Evolutionary conservation across 2,888 invertebrate genomes (phyloP).

Genomic region (Carcina quercana): DNA sequence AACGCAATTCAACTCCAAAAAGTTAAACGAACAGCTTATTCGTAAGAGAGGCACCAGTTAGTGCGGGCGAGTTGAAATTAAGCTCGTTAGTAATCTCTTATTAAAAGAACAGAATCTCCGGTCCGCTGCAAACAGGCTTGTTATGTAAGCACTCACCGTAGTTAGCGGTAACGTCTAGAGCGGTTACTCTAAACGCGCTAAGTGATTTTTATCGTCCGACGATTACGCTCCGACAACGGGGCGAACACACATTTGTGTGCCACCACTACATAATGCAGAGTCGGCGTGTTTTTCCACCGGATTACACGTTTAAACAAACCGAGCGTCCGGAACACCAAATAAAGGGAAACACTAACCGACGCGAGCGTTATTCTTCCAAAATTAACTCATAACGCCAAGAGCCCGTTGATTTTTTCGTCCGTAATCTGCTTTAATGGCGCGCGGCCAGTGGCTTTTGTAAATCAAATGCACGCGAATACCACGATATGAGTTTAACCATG

Average conservation of each 20-base stretch:
- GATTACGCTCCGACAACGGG: slow-evolving; percentile 53
- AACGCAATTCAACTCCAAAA: too few relatives aligned
- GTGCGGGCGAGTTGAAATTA: too few relatives aligned
- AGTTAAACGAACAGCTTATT: too few relatives aligned
- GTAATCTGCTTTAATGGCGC: slow-evolving; percentile 71
- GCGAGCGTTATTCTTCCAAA: slow-evolving; percentile 68
- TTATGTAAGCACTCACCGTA: slow-evolving; percentile 33
- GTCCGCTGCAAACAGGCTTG: slow-evolving; percentile 33
- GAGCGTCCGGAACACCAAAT: slow-evolving; percentile 61
- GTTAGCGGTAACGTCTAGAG: slow-evolving; percentile 45
- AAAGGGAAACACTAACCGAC: slow-evolving; percentile 65
- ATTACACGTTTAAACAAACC: slow-evolving; percentile 69
- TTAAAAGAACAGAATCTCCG: slow-evolving; percentile 15
- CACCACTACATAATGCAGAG: slow-evolving; percentile 48
- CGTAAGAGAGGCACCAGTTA: too few relatives aligned
- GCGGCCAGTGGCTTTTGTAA: slow-evolving; percentile 66
- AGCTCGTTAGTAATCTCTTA: slow-evolving; percentile 10
- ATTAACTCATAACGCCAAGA: slow-evolving; percentile 73
- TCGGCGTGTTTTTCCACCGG: slow-evolving; percentile 54
- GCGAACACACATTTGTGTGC: slow-evolving; percentile 55
- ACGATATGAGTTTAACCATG: slow-evolving; percentile 63
- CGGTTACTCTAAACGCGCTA: slow-evolving; percentile 44
- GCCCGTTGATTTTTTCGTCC: slow-evolving; percentile 61
- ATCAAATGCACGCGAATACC: slow-evolving; percentile 61
- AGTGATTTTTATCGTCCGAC: slow-evolving; percentile 64